Evolutionary conservation across 2,888 invertebrate species (phyloP), one percentile per base, ranked within the genome.

Genomic region (Thecophora atra): DNA sequence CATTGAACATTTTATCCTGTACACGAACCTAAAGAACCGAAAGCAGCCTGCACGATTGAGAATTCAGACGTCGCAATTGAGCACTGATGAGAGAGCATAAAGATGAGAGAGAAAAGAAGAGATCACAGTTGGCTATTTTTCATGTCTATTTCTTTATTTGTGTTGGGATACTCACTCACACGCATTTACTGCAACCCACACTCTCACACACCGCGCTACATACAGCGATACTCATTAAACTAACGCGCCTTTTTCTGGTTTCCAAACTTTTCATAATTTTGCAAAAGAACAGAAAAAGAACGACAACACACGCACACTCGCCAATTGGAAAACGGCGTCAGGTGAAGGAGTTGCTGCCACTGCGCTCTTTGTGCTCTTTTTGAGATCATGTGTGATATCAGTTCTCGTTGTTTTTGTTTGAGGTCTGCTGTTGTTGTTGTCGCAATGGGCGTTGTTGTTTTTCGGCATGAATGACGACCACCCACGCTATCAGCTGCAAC

Each of bases 171-270:
- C 47, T 15, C n/a, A 15, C n/a, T 5, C 15, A n/a, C 47, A 47
- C 47, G 17, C 47, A 5, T 17, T 5, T 1, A 47, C 47, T 17
- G 15, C 1, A 11, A 47, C 65, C 51, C 60, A 65, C 58, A 26
- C n/a, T 58, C 54, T 19, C 24, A 1, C 15, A n/a, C 47, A 17
- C 44, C 64, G 37, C 60, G 6, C 58, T 74, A n/a, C 71, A 70
- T 73, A 67, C 75, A 8, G 11, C 11, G 7, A 72, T 66, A 47
- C 56, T 70, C 71, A 77, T 76, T 76, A 76, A 78, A 76, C 76
- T 75, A 78, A 76, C 71, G 73, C 76, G 70, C 72, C 68, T 72
- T 75, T 74, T 72, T 67, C 72, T 54, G 68, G 63, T 63, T 63
- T 30, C 70, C 37, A 52, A 70, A 70, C 52, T 51, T 63, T 42